Evolutionary conservation across 2,113 vertebrate species (phyloP).

Genomic region (Polyodon spathula): DNA sequence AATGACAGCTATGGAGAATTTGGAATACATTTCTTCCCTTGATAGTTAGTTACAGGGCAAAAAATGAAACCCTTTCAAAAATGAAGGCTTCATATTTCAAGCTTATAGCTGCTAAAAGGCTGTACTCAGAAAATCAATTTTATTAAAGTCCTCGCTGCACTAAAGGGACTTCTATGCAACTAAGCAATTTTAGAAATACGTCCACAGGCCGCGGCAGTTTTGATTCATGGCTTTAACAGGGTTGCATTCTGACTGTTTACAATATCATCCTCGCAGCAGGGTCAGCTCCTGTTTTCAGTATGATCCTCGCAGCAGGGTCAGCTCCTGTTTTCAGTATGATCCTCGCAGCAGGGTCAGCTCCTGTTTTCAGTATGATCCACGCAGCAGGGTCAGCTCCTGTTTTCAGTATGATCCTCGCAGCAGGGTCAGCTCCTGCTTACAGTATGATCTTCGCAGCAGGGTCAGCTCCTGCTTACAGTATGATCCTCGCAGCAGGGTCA

Average conservation of each 20-base stretch:
- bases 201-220: constrained; percentile 61
- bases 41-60: constrained; percentile 89
- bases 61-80: constrained; percentile 91
- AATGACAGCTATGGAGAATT: constrained; percentile 90
- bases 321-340: constrained; percentile 80
- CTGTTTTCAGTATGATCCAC: too few species aligned
- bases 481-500: too few species aligned
- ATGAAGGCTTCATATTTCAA: constrained; percentile 99
- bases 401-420: too few species aligned
- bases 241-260: constrained; percentile 78
- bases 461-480: too few species aligned
- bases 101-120: constrained; percentile 96
- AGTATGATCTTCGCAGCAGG: too few species aligned
- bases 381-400: too few species aligned
- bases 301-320: too few species aligned
- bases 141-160: constrained; percentile 93
- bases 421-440: too few species aligned
- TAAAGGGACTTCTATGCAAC: constrained; percentile 91
- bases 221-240: constrained; percentile 83
- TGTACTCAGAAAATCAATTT: constrained; percentile 98
- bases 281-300: too few species aligned
- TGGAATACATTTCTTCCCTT: constrained; percentile 83
- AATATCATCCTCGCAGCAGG: too few species aligned
- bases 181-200: constrained; percentile 95
- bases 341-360: constrained; percentile 72